Evolutionary conservation across 1,140 invertebrate genomes (phyloP).

Genomic region (Eurosta solidaginis): DNA sequence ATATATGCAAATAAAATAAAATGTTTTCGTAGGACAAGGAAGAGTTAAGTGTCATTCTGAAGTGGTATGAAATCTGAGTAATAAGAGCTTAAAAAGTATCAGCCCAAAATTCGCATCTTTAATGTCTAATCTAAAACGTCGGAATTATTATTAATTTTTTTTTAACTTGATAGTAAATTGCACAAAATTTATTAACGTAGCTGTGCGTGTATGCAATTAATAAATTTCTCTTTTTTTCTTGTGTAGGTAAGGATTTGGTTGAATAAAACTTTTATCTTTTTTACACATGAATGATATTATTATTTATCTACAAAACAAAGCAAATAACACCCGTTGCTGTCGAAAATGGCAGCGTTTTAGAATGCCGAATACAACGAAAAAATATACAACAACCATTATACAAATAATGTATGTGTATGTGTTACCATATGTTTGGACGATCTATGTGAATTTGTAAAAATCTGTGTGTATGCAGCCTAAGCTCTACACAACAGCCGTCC

Average conservation of each 20-base stretch:
- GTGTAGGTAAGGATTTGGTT: neutral
- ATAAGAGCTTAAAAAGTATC: no score
- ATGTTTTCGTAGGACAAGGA: no score
- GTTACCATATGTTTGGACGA: neutral
- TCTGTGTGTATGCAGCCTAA: neutral
- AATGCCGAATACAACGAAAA: neutral
- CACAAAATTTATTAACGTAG: neutral
- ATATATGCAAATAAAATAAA: no score
- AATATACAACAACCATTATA: neutral
- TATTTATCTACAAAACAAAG: constrained; percentile 5
- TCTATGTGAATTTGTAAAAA: neutral
- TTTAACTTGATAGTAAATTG: neutral
- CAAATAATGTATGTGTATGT: neutral
- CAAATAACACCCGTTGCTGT: constrained; percentile 20
- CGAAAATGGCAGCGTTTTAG: neutral
- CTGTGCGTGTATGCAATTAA: neutral
- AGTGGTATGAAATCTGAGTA: no score
- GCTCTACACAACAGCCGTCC: neutral
- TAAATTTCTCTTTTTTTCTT: neutral
- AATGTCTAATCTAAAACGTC: no score
- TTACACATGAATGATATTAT: constrained; percentile 33
- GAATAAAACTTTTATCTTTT: constrained; percentile 22
- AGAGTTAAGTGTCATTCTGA: no score
- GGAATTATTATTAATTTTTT: neutral
- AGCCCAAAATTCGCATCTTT: no score